Base-by-base conservation (phyloP, 1,140 invertebrate species). In the Temnothorax longispinosus region DNA sequence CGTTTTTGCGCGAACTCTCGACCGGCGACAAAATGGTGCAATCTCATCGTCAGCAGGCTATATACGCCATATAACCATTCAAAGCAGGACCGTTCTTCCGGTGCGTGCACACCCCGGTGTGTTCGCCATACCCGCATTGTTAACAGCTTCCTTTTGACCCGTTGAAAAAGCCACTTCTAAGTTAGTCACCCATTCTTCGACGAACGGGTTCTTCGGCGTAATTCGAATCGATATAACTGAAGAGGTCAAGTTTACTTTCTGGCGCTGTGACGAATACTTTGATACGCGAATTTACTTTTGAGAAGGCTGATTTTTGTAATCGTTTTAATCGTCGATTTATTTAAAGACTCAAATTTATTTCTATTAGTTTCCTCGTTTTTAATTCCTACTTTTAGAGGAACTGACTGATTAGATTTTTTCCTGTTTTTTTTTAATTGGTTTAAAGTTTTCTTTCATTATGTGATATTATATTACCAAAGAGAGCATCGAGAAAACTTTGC, bases 391-490 rank as follows among this genome's bases (percentile, higher is more conserved):
- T 85, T 92, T 89, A 92, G 82, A 88, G 93, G 89, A 90, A 92
- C 92, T 88, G 94, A 95, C 91, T 93, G 94, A 94, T 94, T 94
- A 94, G 94, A 93, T 50, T 93, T 93, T 93, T 89, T 92, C 89
- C 7, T 50, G 5, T 74, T 86, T 89, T 87, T 90, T 90, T 27
- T 27, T 27, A 82, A 94, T 94, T 94, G 93, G 93, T 94, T 94
- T 93, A 90, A 92, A 94, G 87, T 92, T 93, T 91, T 93, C 93
- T 90, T 94, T 94, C 89, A 93, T 93, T 89, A 94, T 95, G 95
- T 95, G 95, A 95, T 95, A 95, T 94, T 93, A 92, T 94, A 90
- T 95, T 95, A 95, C 95, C 95, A 95, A 95, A 95, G 95, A 95
- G 93, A 95, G 93, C 93, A 94, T 94, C 93, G 89, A 90, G 93